Percentiles rank a stretch among this genome's conserved stretches.
Conservation (phyloP, 2,888 invertebrate genomes). For the Melolontha melolontha region DNA sequence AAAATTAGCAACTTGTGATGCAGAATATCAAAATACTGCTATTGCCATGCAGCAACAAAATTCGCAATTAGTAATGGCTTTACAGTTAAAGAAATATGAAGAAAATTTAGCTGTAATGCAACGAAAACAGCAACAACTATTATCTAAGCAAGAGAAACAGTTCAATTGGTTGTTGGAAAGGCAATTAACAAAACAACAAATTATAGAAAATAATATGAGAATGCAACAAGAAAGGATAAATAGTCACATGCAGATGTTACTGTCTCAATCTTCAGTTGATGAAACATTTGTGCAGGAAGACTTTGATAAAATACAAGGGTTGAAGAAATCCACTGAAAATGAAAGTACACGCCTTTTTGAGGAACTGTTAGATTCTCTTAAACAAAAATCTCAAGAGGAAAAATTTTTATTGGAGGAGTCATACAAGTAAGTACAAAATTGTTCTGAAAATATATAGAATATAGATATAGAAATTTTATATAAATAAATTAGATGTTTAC, state of each 20-base stretch:
- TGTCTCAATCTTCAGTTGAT: conserved; percentile 54
- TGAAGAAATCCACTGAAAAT: conserved; percentile 51
- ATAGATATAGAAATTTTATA: no score
- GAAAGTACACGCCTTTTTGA: conserved; percentile 57
- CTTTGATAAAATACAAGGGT: conserved; percentile 62
- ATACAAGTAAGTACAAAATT: conserved; percentile 70
- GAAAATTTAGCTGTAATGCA: conserved; percentile 71
- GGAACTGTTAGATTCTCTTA: conserved; percentile 67
- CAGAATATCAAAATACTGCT: conserved; percentile 69
- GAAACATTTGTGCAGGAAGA: conserved; percentile 48
- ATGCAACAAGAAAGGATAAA: conserved; percentile 73
- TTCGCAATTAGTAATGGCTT: conserved; percentile 71
- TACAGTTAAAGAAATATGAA: conserved; percentile 74
- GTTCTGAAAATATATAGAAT: no score
- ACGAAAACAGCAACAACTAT: conserved; percentile 68
- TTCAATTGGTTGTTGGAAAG: conserved; percentile 68
- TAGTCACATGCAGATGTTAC: conserved; percentile 70
- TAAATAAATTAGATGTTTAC: no score
- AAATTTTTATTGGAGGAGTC: conserved; percentile 74
- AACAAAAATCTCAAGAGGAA: conserved; percentile 73
- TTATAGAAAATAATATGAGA: conserved; percentile 72
- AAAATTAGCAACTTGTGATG: conserved; percentile 58
- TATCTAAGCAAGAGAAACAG: conserved; percentile 68
- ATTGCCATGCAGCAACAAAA: conserved; percentile 73
- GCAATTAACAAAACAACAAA: conserved; percentile 70